A percentile compares a stretch with the other conserved stretches of the same genome.
Evolutionary conservation across 2,888 invertebrate genomes (phyloP).

Genomic region (Trisateles emortualis): DNA sequence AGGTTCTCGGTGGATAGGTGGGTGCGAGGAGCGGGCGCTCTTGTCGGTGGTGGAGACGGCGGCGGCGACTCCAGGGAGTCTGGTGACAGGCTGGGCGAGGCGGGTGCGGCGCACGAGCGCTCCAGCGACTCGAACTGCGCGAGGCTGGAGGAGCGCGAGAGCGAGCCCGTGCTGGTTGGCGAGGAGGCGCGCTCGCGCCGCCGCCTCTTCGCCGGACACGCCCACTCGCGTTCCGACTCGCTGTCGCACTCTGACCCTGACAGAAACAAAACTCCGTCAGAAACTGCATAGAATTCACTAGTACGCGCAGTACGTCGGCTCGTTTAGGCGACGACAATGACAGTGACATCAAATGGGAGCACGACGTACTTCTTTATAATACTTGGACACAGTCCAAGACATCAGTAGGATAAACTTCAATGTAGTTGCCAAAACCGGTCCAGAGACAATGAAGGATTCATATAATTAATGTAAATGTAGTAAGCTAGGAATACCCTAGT

Average conservation of each 20-base stretch:
- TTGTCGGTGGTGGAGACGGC: conserved; percentile 71
- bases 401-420: conserved; percentile 54
- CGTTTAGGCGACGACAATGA: conserved; percentile 72
- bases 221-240: conserved; percentile 91
- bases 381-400: conserved; percentile 71
- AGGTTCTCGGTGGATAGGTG: conserved; percentile 92
- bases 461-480: conserved; percentile 22
- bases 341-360: conserved; percentile 74
- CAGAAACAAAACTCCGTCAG: conserved; percentile 44
- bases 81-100: conserved; percentile 79
- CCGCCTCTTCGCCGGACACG: conserved; percentile 91
- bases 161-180: conserved; percentile 83
- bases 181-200: conserved; percentile 87
- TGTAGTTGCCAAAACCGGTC: conserved; percentile 36
- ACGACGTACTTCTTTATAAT: conserved; percentile 58
- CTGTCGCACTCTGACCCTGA: conserved; percentile 87
- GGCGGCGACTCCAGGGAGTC: conserved; percentile 82
- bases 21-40: conserved; percentile 67
- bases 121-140: conserved; percentile 95
- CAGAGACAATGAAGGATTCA: conserved; percentile 36
- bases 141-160: conserved; percentile 93
- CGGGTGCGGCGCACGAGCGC: conserved; percentile 82
- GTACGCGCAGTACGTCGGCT: conserved; percentile 53
- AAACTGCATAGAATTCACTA: conserved; percentile 26
- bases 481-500: conserved; percentile 1